Base-by-base conservation (phyloP, 2,888 invertebrate species). In the Bugula neritina region DNA sequence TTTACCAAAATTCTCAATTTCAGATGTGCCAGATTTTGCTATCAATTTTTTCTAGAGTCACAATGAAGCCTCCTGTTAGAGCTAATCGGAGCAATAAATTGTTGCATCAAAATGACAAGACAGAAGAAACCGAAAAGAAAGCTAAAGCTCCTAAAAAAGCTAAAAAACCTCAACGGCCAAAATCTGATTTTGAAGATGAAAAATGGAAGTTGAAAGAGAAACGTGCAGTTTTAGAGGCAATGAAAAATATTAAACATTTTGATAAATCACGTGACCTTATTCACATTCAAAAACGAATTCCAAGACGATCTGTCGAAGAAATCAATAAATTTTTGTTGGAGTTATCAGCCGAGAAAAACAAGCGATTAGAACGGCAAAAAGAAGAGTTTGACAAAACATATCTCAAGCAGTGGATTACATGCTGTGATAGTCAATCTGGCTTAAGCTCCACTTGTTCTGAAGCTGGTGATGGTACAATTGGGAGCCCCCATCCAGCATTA, bases 121-220 rank as follows among this genome's bases (percentile, higher is more conserved):
- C n/a, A n/a, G n/a, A n/a, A n/a, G n/a, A n/a, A n/a, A n/a, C n/a
- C n/a, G n/a, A n/a, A n/a, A n/a, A n/a, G n/a, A n/a, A n/a, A n/a
- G n/a, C n/a, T n/a, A n/a, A n/a, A n/a, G n/a, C n/a, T n/a, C n/a
- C n/a, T n/a, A n/a, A n/a, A n/a, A n/a, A n/a, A n/a, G n/a, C n/a
- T n/a, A n/a, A n/a, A n/a, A n/a, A n/a, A n/a, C 5, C 57, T 13
- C 25, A 17, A 5, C 13, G 25, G 57, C 52, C 10, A 13, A 52
- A 52, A 52, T 52, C n/a, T n/a, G n/a, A n/a, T n/a, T 43, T 43
- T n/a, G n/a, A 34, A 25, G 63, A 63, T 10, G 10, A 31, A 31
- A 63, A 63, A 63, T 63, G 63, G 63, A 3, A 3, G 31, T n/a
- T 13, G 17, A 63, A 63, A 63, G 63, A 63, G n/a, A 63, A 63